Conservation (phyloP, 2,797 vertebrate species). For the Fistularia tabacaria region DNA sequence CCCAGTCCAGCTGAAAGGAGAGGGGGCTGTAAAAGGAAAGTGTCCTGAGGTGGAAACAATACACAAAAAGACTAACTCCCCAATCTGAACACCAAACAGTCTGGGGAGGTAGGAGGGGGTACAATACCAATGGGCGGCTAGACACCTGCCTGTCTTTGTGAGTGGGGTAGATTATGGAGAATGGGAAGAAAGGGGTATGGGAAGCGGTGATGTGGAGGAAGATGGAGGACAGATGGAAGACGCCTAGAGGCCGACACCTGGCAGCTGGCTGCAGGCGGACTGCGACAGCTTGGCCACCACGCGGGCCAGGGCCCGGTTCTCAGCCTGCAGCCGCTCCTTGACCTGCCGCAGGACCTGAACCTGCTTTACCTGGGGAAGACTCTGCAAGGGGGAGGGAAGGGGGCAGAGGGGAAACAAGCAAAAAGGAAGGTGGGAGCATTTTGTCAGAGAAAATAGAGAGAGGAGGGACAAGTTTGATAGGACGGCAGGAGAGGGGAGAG, state of each 20-base stretch:
- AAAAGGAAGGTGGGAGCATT: not conserved
- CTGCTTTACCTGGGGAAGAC: constrained; percentile 95
- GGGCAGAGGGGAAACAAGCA: constrained; percentile 39
- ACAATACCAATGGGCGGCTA: constrained; percentile 71
- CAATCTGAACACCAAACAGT: constrained; percentile 66
- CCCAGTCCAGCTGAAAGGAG: not conserved
- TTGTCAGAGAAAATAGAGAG: constrained; percentile 5
- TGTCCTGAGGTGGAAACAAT: constrained; percentile 50
- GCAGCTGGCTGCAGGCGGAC: constrained; percentile 85
- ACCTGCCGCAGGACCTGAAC: constrained; percentile 91
- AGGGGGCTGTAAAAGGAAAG: constrained; percentile 53
- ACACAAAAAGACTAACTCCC: constrained; percentile 47
- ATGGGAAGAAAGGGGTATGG: constrained; percentile 64
- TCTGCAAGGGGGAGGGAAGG: constrained; percentile 74
- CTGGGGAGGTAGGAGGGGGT: constrained; percentile 53
- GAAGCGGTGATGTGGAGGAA: not conserved
- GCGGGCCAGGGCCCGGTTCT: constrained; percentile 96
- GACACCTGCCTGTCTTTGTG: constrained; percentile 92
- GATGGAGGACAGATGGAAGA: constrained; percentile 51
- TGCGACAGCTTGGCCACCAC: constrained; percentile 92
- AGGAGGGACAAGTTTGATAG: not conserved
- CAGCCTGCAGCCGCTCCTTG: constrained; percentile 94
- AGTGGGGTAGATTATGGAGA: constrained; percentile 77
- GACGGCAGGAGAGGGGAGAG: constrained; percentile 19
- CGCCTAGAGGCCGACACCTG: constrained; percentile 83